Evolutionary conservation across 2,113 vertebrate species (phyloP), one percentile per base, ranked within the genome.

Genomic region (Campylomormyrus tamandua): DNA sequence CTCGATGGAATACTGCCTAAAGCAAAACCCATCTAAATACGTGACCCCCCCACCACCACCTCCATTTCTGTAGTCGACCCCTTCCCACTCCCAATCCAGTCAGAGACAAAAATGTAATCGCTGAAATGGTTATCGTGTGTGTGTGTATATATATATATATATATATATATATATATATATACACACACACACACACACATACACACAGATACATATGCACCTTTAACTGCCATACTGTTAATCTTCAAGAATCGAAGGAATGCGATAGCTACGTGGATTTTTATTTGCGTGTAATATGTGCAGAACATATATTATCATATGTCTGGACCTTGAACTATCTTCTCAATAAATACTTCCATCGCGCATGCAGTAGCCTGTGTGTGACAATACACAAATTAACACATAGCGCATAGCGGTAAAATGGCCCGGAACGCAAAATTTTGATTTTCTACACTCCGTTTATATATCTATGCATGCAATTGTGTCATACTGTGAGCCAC

Each of bases 31-130:
- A 90, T 85, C 87, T 90, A 83, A 70, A 52, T 88, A 52, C 46
- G 56, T 90, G 87, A 90, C 90, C 86, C 86, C 58, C 86, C 49
- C 49, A 83, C 62, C 62, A 70, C 62, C 62, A 31, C 62, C 62
- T 31, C 62, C 62, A 70, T 52, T 62, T 56, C 17, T 8, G 50
- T 58, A 66, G 77, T 88, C 87, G 87, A 62, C 90, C 90, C 89
- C 90, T 74, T 91, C 90, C 89, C 86, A 91, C 85, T 91, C 90
- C 85, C 84, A 50, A 91, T 35, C 90, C 85, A 83, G 66, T 77
- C 39, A 83, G 86, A 83, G 53, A 83, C 39, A 77, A 9, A 83
- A 46, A 87, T 87, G 21, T 66, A 27, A 87, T 52, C 21, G 49
- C 86, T 89, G 10, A 89, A 83, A 89, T 89, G 17, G 50, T 83